Percentiles rank a stretch among this genome's conserved stretches.
These are phyloP conservation scores for Dreissena polymorpha DNA, from an alignment of 1,140 invertebrate genomes.

Conservation along the genomic window DNA sequence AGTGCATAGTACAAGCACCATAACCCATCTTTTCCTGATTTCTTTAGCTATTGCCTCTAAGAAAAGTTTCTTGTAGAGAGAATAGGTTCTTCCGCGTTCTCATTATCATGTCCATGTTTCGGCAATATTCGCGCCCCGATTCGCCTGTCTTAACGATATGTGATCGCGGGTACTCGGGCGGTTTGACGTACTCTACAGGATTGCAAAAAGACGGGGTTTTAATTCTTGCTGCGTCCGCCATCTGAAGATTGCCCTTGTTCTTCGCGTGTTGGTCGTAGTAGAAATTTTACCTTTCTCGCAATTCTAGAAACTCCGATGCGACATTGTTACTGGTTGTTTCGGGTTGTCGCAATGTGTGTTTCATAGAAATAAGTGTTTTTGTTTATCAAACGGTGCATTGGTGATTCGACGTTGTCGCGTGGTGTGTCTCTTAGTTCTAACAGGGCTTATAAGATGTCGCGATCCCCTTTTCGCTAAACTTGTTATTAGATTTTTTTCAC, in stretches of 20 bases:
- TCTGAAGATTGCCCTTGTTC: too few species aligned
- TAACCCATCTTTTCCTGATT: too few species aligned
- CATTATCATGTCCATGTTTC: too few species aligned
- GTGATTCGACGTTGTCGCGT: not conserved
- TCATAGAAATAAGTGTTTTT: constrained; percentile 7
- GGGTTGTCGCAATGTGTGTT: too few species aligned
- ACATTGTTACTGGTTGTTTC: not conserved
- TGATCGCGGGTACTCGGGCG: not conserved
- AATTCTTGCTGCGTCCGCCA: not conserved
- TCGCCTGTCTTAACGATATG: too few species aligned
- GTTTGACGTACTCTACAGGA: not conserved
- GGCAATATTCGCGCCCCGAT: too few species aligned
- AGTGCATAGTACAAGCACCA: too few species aligned
- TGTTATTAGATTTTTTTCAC: constrained; percentile 52
- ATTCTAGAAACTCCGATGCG: not conserved
- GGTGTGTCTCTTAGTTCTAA: too few species aligned
- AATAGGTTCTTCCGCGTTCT: too few species aligned
- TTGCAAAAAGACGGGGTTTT: not conserved
- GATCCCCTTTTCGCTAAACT: constrained; percentile 15
- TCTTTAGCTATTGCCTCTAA: too few species aligned
- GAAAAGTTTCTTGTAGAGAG: too few species aligned
- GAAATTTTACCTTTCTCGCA: constrained; percentile 3
- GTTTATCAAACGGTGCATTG: not conserved
- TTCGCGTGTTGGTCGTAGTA: constrained; percentile 17
- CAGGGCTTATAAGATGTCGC: constrained; percentile 41